Conservation (phyloP, 2,797 vertebrate species). For the Lepilemur septentrionalis region DNA sequence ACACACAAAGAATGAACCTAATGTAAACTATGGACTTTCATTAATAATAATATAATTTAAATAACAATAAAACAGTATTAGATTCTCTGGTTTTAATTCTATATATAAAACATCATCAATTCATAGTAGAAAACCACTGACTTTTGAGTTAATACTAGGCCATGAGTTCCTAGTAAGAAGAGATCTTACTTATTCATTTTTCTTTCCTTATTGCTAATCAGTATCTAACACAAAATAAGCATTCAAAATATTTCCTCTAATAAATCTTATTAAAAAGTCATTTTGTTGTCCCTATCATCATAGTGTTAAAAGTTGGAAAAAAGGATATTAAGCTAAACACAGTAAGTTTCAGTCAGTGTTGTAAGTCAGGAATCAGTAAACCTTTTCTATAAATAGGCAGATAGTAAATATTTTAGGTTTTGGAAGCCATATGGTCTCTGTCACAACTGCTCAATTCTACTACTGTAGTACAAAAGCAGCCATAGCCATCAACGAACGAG, state of each 20-base stretch:
- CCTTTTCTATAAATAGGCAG: not conserved
- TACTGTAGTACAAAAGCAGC: not conserved
- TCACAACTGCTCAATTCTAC: not conserved
- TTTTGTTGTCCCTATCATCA: not conserved
- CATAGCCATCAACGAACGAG: not conserved
- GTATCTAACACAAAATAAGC: not conserved
- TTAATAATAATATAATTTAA: not conserved
- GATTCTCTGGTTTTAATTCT: not conserved
- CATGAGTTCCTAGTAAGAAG: not conserved
- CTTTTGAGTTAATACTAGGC: not conserved
- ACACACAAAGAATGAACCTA: not conserved
- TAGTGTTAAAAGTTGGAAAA: not conserved
- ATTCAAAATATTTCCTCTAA: not conserved
- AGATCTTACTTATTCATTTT: not conserved
- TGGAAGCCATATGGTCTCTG: not conserved
- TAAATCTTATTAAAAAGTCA: conserved; percentile 19
- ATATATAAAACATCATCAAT: not conserved
- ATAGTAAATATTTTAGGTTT: not conserved
- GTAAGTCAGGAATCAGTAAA: not conserved
- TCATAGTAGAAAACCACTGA: not conserved
- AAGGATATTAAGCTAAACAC: not conserved
- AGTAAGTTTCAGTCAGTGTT: not conserved
- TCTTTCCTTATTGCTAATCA: not conserved
- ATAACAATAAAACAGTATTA: conserved; percentile 13
- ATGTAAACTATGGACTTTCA: not conserved